Conservation (phyloP, 2,797 vertebrate genomes). For the Gastrophryne carolinensis region DNA sequence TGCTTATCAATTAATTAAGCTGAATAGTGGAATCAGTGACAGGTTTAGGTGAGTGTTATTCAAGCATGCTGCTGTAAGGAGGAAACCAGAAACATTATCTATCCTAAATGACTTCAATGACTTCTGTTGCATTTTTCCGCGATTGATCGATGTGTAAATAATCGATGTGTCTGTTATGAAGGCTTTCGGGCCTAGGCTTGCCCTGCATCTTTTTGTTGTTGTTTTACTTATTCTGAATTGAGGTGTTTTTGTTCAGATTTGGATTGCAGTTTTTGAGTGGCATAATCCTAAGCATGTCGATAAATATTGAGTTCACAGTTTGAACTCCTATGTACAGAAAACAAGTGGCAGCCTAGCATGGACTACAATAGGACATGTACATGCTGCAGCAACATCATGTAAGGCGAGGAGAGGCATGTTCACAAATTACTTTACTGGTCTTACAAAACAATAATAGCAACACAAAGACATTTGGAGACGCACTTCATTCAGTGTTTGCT, state of each 20-base stretch:
- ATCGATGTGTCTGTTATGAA: neutral
- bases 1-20: constrained; percentile 46
- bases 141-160: neutral
- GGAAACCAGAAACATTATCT: constrained; percentile 41
- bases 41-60: constrained; percentile 33
- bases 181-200: too few relatives aligned
- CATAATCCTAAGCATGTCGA: constrained; percentile 26
- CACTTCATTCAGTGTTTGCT: too few relatives aligned
- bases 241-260: too few relatives aligned
- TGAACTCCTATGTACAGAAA: constrained; percentile 19
- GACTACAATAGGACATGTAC: constrained; percentile 3
- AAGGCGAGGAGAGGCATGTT: neutral
- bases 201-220: too few relatives aligned
- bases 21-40: constrained; percentile 22
- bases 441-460: neutral
- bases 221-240: too few relatives aligned
- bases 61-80: constrained; percentile 36
- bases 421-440: neutral
- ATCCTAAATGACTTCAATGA: constrained; percentile 37
- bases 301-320: constrained; percentile 39
- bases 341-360: constrained; percentile 4
- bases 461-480: too few relatives aligned
- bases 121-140: constrained; percentile 39
- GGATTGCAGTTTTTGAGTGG: too few relatives aligned
- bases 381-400: neutral